These are phyloP conservation scores for Macaca fascicularis DNA, from an alignment of 2,113 vertebrate genomes.

Conservation along the genomic window T2T-MFA8v1.1 NC_088379.1:94581501-94582000, in stretches of 20 bases:
- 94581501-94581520: neutral
- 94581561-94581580: neutral
- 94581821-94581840: neutral
- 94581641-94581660: neutral
- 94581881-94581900: too few species aligned
- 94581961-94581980: too few species aligned
- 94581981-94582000: too few species aligned
- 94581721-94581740: neutral
- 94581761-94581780: neutral
- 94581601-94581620: neutral
- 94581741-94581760: neutral
- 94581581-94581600: neutral
- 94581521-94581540: neutral
- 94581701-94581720: neutral
- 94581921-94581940: too few species aligned
- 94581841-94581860: too few species aligned
- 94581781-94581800: neutral
- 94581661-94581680: neutral
- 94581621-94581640: neutral
- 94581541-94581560: neutral
- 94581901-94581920: too few species aligned
- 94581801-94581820: neutral
- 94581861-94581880: too few species aligned
- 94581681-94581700: neutral
- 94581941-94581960: too few species aligned